Evolutionary conservation across 2,888 invertebrate genomes (phyloP).

Genomic region (Baccha elongata): DNA sequence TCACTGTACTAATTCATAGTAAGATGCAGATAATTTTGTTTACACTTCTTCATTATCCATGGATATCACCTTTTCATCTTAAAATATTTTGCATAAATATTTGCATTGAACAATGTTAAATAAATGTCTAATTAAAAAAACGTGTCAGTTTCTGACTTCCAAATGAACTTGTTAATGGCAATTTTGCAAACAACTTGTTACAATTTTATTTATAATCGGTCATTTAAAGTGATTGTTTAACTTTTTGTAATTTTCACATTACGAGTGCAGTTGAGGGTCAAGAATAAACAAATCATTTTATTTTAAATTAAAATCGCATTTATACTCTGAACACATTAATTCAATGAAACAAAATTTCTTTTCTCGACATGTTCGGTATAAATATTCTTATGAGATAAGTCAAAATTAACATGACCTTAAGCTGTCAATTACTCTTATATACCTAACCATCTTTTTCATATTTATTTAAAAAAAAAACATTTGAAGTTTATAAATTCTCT

Average conservation of each 20-base stretch:
- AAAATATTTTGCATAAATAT: not conserved
- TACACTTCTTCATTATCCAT: not conserved
- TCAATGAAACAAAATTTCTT: no score
- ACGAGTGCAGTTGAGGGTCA: not conserved
- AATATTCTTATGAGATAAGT: no score
- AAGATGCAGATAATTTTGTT: not conserved
- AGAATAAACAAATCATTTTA: conserved; percentile 13
- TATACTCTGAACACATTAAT: no score
- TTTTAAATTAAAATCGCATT: not conserved
- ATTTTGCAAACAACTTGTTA: no score
- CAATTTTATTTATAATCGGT: not conserved
- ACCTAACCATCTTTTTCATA: no score
- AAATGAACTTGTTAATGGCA: no score
- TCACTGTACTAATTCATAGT: conserved; percentile 1
- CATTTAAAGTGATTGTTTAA: conserved; percentile 7
- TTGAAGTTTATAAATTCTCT: no score
- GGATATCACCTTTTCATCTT: not conserved
- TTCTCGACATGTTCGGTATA: no score
- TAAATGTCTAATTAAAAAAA: not conserved
- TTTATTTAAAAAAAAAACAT: not conserved
- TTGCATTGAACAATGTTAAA: conserved; percentile 10
- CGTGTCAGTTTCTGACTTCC: no score
- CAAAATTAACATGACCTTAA: not conserved
- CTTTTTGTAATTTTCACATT: conserved; percentile 2
- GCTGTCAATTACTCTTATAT: not conserved